Conservation (phyloP, 2,113 vertebrate species). For the Indicator indicator region DNA sequence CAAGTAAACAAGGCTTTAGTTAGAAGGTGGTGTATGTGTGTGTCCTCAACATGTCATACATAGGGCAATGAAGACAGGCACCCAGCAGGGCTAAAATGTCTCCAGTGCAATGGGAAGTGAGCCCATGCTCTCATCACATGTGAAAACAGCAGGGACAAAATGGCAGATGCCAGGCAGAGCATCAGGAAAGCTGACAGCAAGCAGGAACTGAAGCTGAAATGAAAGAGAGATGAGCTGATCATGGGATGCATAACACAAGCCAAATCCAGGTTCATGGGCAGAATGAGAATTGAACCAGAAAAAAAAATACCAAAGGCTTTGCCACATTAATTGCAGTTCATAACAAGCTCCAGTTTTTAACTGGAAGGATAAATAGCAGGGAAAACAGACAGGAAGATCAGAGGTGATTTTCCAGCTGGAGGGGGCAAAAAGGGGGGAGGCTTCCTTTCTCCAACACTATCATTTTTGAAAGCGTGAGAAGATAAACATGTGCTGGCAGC, state of each 20-base stretch:
- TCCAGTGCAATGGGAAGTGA: background rate
- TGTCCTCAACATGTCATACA: background rate
- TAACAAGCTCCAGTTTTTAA: conserved; percentile 2
- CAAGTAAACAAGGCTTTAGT: background rate
- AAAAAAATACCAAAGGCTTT: background rate
- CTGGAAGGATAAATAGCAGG: conserved; percentile 16
- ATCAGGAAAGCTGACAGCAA: background rate
- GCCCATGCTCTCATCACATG: background rate
- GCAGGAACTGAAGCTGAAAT: background rate
- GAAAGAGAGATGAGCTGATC: background rate
- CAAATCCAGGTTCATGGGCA: background rate
- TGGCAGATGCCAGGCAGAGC: background rate
- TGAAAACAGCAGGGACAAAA: background rate
- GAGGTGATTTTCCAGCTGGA: conserved; percentile 34
- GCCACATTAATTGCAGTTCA: background rate
- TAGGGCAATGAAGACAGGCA: background rate
- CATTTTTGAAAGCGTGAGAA: background rate
- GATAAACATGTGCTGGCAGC: background rate
- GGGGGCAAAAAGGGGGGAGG: background rate
- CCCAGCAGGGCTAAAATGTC: background rate
- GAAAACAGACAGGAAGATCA: conserved; percentile 22
- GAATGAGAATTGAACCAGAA: background rate
- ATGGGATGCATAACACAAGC: background rate
- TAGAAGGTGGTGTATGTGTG: background rate
- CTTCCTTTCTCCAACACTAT: conserved; percentile 44